Evolutionary conservation across 2,113 vertebrate species (phyloP).

Genomic region (Uria aalge): DNA sequence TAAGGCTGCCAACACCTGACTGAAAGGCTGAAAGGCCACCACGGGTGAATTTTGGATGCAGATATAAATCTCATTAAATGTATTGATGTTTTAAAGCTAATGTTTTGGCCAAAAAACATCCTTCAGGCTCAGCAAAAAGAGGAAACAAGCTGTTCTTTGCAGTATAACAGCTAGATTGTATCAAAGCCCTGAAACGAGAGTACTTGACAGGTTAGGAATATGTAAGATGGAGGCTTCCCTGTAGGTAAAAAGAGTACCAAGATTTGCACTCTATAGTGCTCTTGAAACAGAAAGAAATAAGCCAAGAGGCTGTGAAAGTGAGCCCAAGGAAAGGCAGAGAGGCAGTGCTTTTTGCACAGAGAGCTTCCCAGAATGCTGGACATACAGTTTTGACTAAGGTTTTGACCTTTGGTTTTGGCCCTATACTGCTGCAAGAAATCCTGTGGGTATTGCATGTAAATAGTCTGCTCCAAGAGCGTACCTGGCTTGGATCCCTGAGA

Average conservation of each 20-base stretch:
- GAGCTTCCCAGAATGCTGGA: not conserved
- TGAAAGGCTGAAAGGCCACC: constrained; percentile 44
- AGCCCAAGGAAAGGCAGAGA: not conserved
- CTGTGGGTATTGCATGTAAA: not conserved
- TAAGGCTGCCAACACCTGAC: not conserved
- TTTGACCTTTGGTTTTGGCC: not conserved
- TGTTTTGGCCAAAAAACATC: constrained; percentile 25
- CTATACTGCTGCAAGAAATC: not conserved
- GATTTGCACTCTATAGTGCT: not conserved
- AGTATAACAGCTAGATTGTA: constrained; percentile 21
- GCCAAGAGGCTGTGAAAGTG: not conserved
- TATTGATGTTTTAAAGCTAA: constrained; percentile 50
- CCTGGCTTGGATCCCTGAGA: not conserved
- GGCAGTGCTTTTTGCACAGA: not conserved
- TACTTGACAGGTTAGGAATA: not conserved
- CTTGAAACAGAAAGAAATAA: not conserved
- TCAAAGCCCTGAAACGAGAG: constrained; percentile 16
- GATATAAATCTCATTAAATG: constrained; percentile 53
- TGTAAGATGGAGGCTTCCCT: not conserved
- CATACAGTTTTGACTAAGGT: not conserved
- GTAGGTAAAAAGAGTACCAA: not conserved
- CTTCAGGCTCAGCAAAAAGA: constrained; percentile 30
- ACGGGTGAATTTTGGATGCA: constrained; percentile 10
- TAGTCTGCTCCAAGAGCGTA: not conserved
- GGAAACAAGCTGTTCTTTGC: constrained; percentile 32